phyloP scores from a whole-genome alignment of 2,888 invertebrate species.

The Agrotis ipsilon region DNA sequence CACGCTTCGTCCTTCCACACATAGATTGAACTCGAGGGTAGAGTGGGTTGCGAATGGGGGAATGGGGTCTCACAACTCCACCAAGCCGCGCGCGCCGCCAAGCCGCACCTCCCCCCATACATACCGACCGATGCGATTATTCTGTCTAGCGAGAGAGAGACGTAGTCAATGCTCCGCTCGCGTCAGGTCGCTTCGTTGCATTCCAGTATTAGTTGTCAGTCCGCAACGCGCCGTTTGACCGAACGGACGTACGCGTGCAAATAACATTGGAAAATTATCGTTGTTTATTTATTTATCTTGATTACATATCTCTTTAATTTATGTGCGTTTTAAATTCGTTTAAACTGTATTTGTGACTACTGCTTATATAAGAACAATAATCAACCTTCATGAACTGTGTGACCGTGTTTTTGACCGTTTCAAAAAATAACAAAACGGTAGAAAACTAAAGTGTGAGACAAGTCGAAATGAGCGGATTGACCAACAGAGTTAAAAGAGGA shows the following conservation, averaged over 20 bases:
- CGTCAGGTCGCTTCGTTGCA: conserved; percentile 74
- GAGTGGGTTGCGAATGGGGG: conserved; percentile 65
- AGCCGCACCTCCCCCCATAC: conserved; percentile 52
- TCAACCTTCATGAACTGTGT: conserved; percentile 85
- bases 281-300: conserved; percentile 77
- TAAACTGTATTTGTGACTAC: conserved; percentile 58
- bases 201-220: conserved; percentile 78
- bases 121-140: conserved; percentile 79
- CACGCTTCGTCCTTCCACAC: conserved; percentile 62
- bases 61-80: conserved; percentile 64
- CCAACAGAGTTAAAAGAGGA: conserved; percentile 90
- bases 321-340: conserved; percentile 64
- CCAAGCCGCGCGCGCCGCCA: conserved; percentile 55
- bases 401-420: conserved; percentile 84
- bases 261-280: conserved; percentile 68
- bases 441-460: conserved; percentile 81
- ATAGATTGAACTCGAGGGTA: conserved; percentile 65
- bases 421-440: conserved; percentile 83
- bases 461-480: conserved; percentile 91
- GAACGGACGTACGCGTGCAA: conserved; percentile 78
- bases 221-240: conserved; percentile 82
- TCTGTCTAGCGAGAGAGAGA: conserved; percentile 86
- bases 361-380: conserved; percentile 63
- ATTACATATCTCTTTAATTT: conserved; percentile 77
- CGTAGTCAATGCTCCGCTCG: conserved; percentile 82